A percentile compares a stretch with the other conserved stretches of the same genome.
These are phyloP conservation scores for Dorcus hopei DNA, from an alignment of 2,888 invertebrate genomes.

Conservation along the genomic window DNA sequence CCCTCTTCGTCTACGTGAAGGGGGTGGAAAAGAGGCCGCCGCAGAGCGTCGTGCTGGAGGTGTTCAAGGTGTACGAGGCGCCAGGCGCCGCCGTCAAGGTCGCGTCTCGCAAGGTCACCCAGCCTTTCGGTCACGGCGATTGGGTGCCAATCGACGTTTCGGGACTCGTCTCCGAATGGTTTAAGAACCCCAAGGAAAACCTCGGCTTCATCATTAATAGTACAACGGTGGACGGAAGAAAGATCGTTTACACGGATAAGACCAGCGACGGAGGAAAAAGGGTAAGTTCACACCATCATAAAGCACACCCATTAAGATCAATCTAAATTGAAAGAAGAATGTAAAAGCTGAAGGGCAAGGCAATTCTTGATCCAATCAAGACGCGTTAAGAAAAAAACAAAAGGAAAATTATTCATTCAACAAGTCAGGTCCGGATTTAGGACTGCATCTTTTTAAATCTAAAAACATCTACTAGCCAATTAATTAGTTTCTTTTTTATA, in stretches of 20 bases:
- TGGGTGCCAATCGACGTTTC: conserved; percentile 77
- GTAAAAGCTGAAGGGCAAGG: no score
- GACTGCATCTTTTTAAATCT: no score
- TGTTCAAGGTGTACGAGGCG: conserved; percentile 43
- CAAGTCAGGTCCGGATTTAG: no score
- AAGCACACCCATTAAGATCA: no score
- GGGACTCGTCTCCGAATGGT: conserved; percentile 73
- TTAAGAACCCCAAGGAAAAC: conserved; percentile 69
- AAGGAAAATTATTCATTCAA: no score
- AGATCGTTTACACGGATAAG: conserved; percentile 7
- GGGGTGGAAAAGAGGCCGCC: conserved; percentile 47
- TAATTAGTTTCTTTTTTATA: no score
- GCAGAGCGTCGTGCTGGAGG: conserved; percentile 41
- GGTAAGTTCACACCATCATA: background rate
- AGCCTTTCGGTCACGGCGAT: conserved; percentile 58
- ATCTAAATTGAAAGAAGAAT: background rate
- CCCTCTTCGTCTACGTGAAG: conserved; percentile 66
- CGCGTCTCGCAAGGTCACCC: conserved; percentile 48
- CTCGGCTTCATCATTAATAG: conserved; percentile 75
- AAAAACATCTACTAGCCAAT: no score
- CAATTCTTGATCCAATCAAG: no score
- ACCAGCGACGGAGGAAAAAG: conserved; percentile 4
- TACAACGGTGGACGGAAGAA: conserved; percentile 57
- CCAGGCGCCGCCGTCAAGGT: conserved; percentile 37
- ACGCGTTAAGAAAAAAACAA: no score